phyloP scores from a whole-genome alignment of 1,140 invertebrate species.

The Diachasmimorpha longicaudata region DNA sequence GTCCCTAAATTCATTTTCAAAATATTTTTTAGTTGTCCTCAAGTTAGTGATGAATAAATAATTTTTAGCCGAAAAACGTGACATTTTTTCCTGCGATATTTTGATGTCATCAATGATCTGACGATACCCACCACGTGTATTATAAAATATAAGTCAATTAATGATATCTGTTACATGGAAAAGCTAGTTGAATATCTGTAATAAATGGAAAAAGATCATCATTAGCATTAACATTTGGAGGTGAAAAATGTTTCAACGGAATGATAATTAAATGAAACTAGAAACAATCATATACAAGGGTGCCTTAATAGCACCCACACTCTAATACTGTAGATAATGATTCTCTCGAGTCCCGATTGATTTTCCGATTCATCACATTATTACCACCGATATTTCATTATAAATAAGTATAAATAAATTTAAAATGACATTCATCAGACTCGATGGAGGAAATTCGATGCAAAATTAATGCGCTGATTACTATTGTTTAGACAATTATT shows the following conservation, averaged over 20 bases:
- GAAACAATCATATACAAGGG: constrained; percentile 32
- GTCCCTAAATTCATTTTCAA: no score
- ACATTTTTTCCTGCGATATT: not conserved
- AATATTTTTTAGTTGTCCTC: no score
- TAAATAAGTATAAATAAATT: not conserved
- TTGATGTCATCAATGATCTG: not conserved
- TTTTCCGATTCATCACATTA: not conserved
- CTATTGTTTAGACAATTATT: not conserved
- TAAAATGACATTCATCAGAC: constrained; percentile 1
- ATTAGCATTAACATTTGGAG: not conserved
- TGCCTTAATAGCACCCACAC: not conserved
- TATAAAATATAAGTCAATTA: constrained; percentile 37
- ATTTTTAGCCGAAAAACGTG: no score
- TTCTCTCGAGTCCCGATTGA: not conserved
- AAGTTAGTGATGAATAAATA: no score
- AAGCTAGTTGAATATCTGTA: not conserved
- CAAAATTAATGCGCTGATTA: not conserved
- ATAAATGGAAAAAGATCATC: not conserved
- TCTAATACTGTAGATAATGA: constrained; percentile 1
- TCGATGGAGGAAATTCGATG: not conserved
- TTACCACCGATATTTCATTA: not conserved
- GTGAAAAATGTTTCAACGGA: not conserved
- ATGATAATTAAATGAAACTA: not conserved
- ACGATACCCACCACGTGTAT: constrained; percentile 21
- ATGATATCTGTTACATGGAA: constrained; percentile 25